phyloP scores from a whole-genome alignment of 2,888 invertebrate species.

The Phoenoteleia sp. region DNA sequence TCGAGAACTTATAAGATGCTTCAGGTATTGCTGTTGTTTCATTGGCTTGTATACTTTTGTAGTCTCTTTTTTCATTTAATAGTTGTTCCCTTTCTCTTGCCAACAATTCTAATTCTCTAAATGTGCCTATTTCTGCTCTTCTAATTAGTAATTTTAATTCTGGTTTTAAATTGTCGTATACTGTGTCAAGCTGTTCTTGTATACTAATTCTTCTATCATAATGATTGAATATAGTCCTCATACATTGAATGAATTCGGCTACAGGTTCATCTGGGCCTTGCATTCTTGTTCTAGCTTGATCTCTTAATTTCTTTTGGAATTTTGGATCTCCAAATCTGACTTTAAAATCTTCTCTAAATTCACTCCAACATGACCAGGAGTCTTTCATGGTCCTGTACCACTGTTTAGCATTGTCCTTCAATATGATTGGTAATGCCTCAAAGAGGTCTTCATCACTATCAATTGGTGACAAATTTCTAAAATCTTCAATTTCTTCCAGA shows the following conservation, averaged over 20 bases:
- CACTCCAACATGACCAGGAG: too few relatives aligned
- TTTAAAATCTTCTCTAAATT: too few relatives aligned
- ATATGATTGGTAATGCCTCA: too few relatives aligned
- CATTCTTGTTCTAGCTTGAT: neutral
- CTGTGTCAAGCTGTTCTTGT: slow-evolving; percentile 12
- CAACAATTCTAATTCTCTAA: slow-evolving; percentile 4
- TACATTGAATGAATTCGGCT: neutral
- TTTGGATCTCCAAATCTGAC: neutral
- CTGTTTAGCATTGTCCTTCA: too few relatives aligned
- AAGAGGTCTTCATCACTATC: too few relatives aligned
- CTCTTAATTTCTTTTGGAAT: neutral
- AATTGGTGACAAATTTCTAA: too few relatives aligned
- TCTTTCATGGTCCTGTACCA: too few relatives aligned
- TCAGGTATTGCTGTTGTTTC: slow-evolving; percentile 16
- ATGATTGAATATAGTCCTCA: slow-evolving; percentile 16
- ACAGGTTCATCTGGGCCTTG: slow-evolving; percentile 8
- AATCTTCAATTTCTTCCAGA: too few relatives aligned
- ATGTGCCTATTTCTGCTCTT: slow-evolving; percentile 3
- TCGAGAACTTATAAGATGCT: slow-evolving; percentile 11
- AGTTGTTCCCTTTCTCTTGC: slow-evolving; percentile 18
- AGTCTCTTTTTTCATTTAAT: neutral
- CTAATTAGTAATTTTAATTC: slow-evolving; percentile 16
- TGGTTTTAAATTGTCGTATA: slow-evolving; percentile 21
- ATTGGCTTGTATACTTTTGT: neutral
- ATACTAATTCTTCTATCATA: neutral